These are phyloP conservation scores for Minunthozetes semirufus DNA, from an alignment of 2,888 invertebrate species.

Conservation along the genomic window DNA sequence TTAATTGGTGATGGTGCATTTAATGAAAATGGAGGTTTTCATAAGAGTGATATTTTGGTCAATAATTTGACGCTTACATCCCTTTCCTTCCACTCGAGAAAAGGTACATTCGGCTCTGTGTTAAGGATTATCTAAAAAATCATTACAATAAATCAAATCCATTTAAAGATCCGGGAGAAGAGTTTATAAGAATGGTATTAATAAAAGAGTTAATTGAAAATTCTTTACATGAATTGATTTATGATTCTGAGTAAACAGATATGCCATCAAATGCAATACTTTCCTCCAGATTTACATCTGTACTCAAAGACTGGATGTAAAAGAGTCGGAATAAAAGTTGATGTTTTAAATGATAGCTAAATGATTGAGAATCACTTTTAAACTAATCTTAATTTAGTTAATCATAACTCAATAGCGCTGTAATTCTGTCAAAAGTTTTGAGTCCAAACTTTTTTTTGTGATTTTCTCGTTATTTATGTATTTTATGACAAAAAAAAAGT, in stretches of 20 bases:
- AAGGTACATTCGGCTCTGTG: conserved; percentile 70
- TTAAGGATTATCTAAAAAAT: conserved; percentile 54
- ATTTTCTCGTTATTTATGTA: no score
- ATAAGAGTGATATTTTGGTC: conserved; percentile 71
- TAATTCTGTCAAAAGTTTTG: no score
- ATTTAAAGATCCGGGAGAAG: conserved; percentile 15
- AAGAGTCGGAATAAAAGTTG: conserved; percentile 66
- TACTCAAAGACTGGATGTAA: conserved; percentile 87
- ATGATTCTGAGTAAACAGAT: conserved; percentile 50
- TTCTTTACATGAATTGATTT: conserved; percentile 49
- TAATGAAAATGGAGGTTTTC: conserved; percentile 61
- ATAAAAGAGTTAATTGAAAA: conserved; percentile 37
- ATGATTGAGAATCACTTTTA: no score
- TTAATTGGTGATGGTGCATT: conserved; percentile 48
- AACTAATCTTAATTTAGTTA: no score
- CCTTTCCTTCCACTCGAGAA: conserved; percentile 90
- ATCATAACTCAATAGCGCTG: no score
- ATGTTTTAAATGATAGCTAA: conserved; percentile 43
- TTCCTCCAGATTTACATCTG: conserved; percentile 63
- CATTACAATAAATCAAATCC: conserved; percentile 31
- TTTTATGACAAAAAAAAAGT: no score
- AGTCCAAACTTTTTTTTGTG: no score
- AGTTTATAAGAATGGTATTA: conserved; percentile 25
- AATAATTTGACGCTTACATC: conserved; percentile 83
- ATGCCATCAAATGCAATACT: conserved; percentile 62